Evolutionary conservation across 2,888 invertebrate species (phyloP), one percentile per base, ranked within the genome.

Genomic region (Aricia artaxerxes): DNA sequence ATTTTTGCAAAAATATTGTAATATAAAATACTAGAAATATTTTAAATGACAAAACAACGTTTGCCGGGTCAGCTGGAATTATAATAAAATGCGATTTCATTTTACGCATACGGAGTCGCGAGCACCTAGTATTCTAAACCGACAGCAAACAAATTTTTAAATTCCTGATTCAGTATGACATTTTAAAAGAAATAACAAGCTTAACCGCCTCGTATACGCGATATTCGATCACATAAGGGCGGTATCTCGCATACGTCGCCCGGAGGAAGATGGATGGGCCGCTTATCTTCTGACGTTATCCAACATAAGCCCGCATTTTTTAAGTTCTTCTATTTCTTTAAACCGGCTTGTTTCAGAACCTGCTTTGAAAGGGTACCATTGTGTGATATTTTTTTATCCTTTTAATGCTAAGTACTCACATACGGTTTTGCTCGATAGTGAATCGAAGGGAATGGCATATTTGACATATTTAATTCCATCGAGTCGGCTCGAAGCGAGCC

Each of bases 251-350:
- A 76, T 76, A 76, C 77, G 80, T 80, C 80, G 79, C n/a, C 49
- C 73, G 73, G 64, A 77, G 38, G 75, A 80, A 80, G 80, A 80
- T 79, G 77, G 79, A 80, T 80, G 79, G 79, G 3, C 31, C 76
- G 76, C 53, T 78, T 78, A 73, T 73, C 78, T 60, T 64, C 31
- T 53, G 73, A 72, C 69, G 72, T 72, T 78, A 78, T 69, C 73
- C 78, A 13, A 49, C n/a, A 40, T 76, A 57, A 76, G 53, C 76
- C 76, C 76, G 76, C 57, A 76, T 76, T 76, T 76, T 76, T 76
- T 76, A 57, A 53, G 53, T 31, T 35, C 35, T 69, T 69, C 31
- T 69, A 69, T 38, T 38, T 38, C 31, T 69, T 69, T 69, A 69
- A 69, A 38, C 11, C 35, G 38, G 35, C 13, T 69, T 69, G 35